These are phyloP conservation scores for Diarsia dahlii DNA, from an alignment of 2,888 invertebrate genomes.

Conservation along the genomic window DNA sequence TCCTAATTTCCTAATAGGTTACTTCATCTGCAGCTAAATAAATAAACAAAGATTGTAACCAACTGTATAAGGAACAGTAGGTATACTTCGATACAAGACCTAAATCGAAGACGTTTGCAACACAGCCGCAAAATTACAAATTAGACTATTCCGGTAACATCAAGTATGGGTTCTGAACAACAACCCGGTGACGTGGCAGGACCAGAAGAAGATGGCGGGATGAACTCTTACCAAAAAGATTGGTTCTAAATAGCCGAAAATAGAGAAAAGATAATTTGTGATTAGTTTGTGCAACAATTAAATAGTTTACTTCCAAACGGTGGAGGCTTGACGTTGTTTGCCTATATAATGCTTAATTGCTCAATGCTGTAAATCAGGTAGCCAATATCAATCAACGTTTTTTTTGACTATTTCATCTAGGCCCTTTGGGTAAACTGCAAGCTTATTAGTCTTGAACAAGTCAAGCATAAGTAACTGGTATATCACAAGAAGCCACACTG, in stretches of 20 bases:
- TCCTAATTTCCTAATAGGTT: neutral
- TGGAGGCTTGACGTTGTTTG: no score
- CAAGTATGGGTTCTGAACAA: no score
- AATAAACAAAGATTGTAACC: neutral
- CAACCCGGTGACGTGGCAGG: neutral
- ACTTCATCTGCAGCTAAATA: neutral
- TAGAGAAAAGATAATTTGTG: neutral
- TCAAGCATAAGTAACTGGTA: neutral
- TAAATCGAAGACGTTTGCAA: neutral
- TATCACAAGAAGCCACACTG: neutral
- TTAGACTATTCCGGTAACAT: no score
- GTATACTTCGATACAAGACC: neutral
- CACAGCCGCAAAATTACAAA: no score
- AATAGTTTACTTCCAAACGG: no score
- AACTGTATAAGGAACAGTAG: neutral
- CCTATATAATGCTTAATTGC: no score
- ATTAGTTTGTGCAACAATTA: no score
- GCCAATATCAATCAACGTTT: neutral
- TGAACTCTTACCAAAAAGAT: neutral
- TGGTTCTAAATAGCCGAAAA: neutral
- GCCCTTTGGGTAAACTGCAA: neutral
- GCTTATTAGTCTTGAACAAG: neutral
- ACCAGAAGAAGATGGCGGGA: no score
- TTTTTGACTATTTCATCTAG: neutral
- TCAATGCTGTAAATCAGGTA: no score